Base-by-base conservation (phyloP, 2,888 invertebrate species). In the Geophilus truncorum region DNA sequence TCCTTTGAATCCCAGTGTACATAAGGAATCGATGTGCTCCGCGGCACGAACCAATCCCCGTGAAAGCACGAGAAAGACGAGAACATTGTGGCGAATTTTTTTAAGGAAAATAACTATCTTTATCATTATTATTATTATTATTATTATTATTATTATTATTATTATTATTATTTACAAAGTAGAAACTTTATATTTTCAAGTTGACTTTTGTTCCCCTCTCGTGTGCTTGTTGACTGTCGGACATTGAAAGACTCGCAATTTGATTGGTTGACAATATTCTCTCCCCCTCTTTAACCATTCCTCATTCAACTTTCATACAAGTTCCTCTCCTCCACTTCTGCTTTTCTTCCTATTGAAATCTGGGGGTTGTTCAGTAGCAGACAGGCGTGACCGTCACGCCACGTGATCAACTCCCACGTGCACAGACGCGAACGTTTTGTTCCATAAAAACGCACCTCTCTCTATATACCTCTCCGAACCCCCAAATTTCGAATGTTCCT, bases 231-330 rank as follows among this genome's bases (percentile, higher is more conserved):
- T 62, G 57, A 62, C 57, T 62, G 57, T 62, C 57, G 57, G 57
- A 62, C 57, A 62, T 62, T 62, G 57, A 62, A 62, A 62, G 57
- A 62, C 57, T 62, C 57, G 23, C 57, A 62, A 23, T 62, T 62
- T 62, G 57, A 62, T 62, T 62, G 57, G 57, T 62, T 62, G 57
- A 62, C 57, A 62, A 62, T 62, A 62, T 62, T 62, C 57, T 62
- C 57, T 23, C 57, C 57, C 57, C 57, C 21, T 62, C 57, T 23
- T 62, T 62, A 23, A 62, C 57, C 57, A 62, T 62, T 62, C 57
- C 57, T 62, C 57, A 62, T 62, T 62, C 30, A 32, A 32, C 25
- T 28, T 70, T 32, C 76, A 76, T 76, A 76, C 34, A 76, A 76
- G 76, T 76, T 76, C 30, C 34, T 76, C 34, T 34, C 30, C 76